phyloP scores from a whole-genome alignment of 2,888 invertebrate genomes.

The Alloscopus bannaensis region DNA sequence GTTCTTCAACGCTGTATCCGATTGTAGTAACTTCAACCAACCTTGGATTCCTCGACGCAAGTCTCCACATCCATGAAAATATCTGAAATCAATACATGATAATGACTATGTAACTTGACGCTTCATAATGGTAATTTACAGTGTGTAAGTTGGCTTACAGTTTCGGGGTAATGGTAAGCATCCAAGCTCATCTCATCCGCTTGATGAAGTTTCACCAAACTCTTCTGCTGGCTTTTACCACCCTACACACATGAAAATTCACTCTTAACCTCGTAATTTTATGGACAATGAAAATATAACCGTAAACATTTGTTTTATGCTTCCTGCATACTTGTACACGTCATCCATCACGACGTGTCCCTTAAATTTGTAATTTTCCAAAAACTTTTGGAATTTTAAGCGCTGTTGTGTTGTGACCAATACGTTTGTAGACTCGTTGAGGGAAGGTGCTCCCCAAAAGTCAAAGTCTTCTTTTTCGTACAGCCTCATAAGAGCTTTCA shows the following conservation, averaged over 20 bases:
- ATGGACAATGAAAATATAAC: no score
- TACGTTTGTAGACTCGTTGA: conserved; percentile 81
- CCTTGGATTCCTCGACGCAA: conserved; percentile 11
- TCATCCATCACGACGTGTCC: conserved; percentile 58
- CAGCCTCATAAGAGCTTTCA: conserved; percentile 76
- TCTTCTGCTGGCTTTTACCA: conserved; percentile 50
- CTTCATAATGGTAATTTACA: not conserved
- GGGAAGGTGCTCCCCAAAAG: conserved; percentile 80
- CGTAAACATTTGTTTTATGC: no score
- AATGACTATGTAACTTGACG: not conserved
- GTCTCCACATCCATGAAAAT: conserved; percentile 48
- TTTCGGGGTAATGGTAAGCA: conserved; percentile 63
- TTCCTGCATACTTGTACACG: conserved; percentile 44
- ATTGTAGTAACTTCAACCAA: conserved; percentile 50
- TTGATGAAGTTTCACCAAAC: conserved; percentile 13
- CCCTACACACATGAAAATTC: conserved; percentile 33
- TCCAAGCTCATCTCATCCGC: conserved; percentile 57
- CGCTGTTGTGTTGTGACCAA: conserved; percentile 82
- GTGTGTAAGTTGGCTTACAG: conserved; percentile 24
- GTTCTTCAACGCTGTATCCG: conserved; percentile 47
- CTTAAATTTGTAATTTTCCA: conserved; percentile 40
- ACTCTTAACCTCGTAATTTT: no score
- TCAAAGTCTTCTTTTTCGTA: conserved; percentile 77
- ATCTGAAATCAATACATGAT: conserved; percentile 29
- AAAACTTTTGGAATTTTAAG: conserved; percentile 27